phyloP scores from a whole-genome alignment of 2,888 invertebrate genomes.

The Nomada flava region DNA sequence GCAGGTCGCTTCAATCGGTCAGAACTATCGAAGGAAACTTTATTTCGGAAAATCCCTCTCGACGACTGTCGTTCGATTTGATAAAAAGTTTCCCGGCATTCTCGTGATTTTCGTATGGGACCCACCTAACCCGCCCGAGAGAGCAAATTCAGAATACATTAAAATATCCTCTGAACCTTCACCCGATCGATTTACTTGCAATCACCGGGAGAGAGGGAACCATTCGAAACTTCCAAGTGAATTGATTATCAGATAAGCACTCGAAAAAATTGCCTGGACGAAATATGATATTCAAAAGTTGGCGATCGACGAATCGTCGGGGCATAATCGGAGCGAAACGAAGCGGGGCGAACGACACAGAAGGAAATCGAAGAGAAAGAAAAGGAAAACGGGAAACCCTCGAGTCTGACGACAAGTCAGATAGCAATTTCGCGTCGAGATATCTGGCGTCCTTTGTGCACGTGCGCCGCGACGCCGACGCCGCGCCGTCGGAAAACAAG shows the following conservation, averaged over 20 bases:
- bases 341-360: neutral
- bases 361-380: neutral
- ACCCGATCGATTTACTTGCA: too few species aligned
- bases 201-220: too few species aligned
- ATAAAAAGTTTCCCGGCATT: neutral
- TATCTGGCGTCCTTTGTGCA: constrained; percentile 19
- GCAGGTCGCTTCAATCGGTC: constrained; percentile 5
- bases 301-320: neutral
- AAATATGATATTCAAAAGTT: neutral
- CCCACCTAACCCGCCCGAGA: too few species aligned
- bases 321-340: neutral
- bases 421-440: constrained; percentile 26
- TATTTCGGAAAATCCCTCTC: constrained; percentile 4
- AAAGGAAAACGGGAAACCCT: neutral
- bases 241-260: neutral
- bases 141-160: too few species aligned
- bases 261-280: neutral
- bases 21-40: neutral
- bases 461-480: constrained; percentile 8
- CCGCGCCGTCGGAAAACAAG: constrained; percentile 32
- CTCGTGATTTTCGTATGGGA: neutral
- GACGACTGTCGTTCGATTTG: neutral
- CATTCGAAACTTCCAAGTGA: neutral
- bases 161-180: too few species aligned
- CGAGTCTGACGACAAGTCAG: constrained; percentile 25